Percentiles rank a stretch among this genome's conserved stretches.
phyloP scores from a whole-genome alignment of 1,140 invertebrate species.

The Camponotus floridanus region DNA sequence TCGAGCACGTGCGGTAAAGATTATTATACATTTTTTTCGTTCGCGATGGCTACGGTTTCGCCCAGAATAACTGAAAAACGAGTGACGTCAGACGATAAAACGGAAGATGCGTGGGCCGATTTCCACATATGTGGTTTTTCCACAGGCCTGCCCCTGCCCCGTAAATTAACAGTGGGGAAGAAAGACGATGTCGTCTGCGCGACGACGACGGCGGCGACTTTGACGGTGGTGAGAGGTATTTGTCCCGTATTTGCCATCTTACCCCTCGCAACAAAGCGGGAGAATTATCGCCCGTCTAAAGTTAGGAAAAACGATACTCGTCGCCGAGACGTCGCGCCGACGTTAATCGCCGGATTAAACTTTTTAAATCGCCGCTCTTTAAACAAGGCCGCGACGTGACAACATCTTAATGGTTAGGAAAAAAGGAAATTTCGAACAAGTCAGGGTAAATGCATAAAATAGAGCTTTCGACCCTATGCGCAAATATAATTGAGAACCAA shows the following conservation, averaged over 20 bases:
- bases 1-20: neutral
- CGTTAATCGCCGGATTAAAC: slow-evolving; percentile 48
- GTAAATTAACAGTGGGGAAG: slow-evolving; percentile 32
- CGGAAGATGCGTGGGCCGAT: slow-evolving; percentile 56
- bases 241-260: slow-evolving; percentile 20
- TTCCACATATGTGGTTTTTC: slow-evolving; percentile 63
- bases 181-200: neutral
- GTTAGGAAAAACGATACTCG: slow-evolving; percentile 46
- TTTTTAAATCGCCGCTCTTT: slow-evolving; percentile 20
- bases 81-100: slow-evolving; percentile 52
- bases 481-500: slow-evolving; percentile 22
- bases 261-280: neutral
- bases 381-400: neutral
- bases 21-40: neutral
- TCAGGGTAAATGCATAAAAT: neutral
- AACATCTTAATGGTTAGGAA: slow-evolving; percentile 10
- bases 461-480: no score
- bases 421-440: neutral
- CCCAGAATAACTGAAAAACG: slow-evolving; percentile 53
- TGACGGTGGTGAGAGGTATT: slow-evolving; percentile 28
- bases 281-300: slow-evolving; percentile 35
- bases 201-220: slow-evolving; percentile 13
- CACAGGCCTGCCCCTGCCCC: slow-evolving; percentile 33
- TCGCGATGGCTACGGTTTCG: neutral
- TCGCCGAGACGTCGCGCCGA: slow-evolving; percentile 39